These are phyloP conservation scores for Stichopus chloronotus DNA, from an alignment of 35 echinoderm and acorn worm species.

Conservation along the genomic window DNA sequence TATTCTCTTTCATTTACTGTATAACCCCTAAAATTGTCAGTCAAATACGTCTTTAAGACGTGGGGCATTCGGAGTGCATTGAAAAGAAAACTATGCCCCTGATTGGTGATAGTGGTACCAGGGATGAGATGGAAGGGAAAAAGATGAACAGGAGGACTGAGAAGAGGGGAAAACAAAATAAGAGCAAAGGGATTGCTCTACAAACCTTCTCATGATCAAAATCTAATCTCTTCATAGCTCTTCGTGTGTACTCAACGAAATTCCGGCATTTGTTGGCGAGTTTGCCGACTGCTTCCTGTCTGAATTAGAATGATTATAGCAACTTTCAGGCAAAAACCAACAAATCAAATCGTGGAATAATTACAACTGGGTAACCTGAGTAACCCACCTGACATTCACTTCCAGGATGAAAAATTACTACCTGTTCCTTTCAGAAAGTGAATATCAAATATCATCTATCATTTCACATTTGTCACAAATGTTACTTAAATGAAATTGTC, in stretches of 20 bases:
- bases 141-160: too few species aligned
- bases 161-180: too few species aligned
- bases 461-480: too few species aligned
- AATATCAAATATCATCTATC: too few species aligned
- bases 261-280: slow-evolving; percentile 79
- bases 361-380: neutral
- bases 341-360: neutral
- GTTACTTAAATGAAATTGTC: too few species aligned
- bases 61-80: too few species aligned
- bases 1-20: too few species aligned
- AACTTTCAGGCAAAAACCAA: slow-evolving; percentile 12
- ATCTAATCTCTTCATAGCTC: slow-evolving; percentile 75
- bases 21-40: too few species aligned
- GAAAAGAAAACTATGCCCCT: too few species aligned
- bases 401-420: neutral
- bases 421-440: neutral
- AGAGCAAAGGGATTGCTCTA: neutral
- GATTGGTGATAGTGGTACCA: too few species aligned
- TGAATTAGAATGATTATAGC: neutral
- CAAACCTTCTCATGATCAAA: slow-evolving; percentile 81
- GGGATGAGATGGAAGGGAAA: too few species aligned
- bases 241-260: slow-evolving; percentile 89
- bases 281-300: slow-evolving; percentile 74
- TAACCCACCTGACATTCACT: neutral
- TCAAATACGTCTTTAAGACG: too few species aligned